These are phyloP conservation scores for Metacarcinus magister DNA, from an alignment of 2,888 invertebrate genomes.

Conservation along the genomic window DNA sequence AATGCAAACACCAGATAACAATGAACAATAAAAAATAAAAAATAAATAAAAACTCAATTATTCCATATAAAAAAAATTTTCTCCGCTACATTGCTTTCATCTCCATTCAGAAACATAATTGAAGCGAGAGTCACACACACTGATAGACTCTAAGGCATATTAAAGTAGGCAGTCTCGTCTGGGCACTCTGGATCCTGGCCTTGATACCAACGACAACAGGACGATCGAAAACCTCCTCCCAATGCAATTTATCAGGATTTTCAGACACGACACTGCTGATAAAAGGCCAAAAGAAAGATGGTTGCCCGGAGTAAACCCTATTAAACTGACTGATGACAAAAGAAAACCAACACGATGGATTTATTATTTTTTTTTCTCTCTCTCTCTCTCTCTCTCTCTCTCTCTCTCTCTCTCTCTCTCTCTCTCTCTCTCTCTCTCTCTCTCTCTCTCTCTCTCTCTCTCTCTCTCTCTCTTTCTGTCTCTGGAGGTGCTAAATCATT, in stretches of 20 bases:
- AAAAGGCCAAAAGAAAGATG: not conserved
- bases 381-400: not conserved
- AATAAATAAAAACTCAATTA: not conserved
- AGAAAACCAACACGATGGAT: not conserved
- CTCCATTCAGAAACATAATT: not conserved
- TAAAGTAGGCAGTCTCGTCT: not conserved
- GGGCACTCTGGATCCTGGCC: not conserved
- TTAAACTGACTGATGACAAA: not conserved
- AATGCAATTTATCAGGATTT: not conserved
- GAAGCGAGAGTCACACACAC: not conserved
- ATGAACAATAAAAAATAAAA: not conserved
- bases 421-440: conserved; percentile 16
- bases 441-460: conserved; percentile 8
- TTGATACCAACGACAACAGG: not conserved
- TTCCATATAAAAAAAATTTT: not conserved
- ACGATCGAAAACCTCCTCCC: not conserved
- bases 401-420: conserved; percentile 2
- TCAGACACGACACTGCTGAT: not conserved
- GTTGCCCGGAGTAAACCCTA: not conserved
- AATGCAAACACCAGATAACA: not conserved
- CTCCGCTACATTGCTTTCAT: too few relatives aligned
- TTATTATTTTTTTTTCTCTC: not conserved
- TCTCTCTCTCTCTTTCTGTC: not conserved
- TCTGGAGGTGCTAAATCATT: not conserved
- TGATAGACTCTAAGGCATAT: not conserved